Conservation (phyloP, 1,140 invertebrate genomes). For the Danaus melanippus region DNA sequence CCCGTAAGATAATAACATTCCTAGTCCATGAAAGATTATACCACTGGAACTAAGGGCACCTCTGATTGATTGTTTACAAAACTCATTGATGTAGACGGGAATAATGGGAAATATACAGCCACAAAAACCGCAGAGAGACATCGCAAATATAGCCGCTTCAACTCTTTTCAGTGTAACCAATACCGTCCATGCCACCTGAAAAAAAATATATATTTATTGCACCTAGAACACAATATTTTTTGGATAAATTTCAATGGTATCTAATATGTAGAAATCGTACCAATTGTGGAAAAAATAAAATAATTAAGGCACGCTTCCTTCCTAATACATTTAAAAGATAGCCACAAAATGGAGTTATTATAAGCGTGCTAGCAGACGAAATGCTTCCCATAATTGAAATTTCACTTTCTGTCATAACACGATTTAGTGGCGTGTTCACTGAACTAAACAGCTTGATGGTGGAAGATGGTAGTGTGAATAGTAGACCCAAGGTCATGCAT, state of each 20-base stretch:
- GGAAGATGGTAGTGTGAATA: slow-evolving; percentile 27
- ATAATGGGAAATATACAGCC: slow-evolving; percentile 30
- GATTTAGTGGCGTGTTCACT: slow-evolving; percentile 36
- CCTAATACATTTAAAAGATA: slow-evolving; percentile 39
- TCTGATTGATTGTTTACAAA: slow-evolving; percentile 42
- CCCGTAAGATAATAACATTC: slow-evolving; percentile 38
- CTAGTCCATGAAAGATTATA: slow-evolving; percentile 38
- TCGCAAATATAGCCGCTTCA: slow-evolving; percentile 29
- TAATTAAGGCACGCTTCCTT: slow-evolving; percentile 35
- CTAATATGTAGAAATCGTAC: slow-evolving; percentile 19
- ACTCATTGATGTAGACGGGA: slow-evolving; percentile 41
- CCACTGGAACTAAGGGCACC: slow-evolving; percentile 36
- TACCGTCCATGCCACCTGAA: slow-evolving; percentile 35
- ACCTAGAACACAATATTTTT: no score
- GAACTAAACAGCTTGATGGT: slow-evolving; percentile 39
- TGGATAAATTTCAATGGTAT: no score
- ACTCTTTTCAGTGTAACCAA: slow-evolving; percentile 27
- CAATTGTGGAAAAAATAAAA: slow-evolving; percentile 28
- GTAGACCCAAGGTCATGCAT: no score
- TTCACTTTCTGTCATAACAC: slow-evolving; percentile 45
- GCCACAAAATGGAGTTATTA: no score
- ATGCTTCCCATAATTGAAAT: no score
- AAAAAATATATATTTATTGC: slow-evolving; percentile 9
- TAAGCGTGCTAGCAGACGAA: no score
- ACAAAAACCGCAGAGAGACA: slow-evolving; percentile 38